Conservation (phyloP, 2,888 invertebrate species). For the Pristionchus arcanus region DNA sequence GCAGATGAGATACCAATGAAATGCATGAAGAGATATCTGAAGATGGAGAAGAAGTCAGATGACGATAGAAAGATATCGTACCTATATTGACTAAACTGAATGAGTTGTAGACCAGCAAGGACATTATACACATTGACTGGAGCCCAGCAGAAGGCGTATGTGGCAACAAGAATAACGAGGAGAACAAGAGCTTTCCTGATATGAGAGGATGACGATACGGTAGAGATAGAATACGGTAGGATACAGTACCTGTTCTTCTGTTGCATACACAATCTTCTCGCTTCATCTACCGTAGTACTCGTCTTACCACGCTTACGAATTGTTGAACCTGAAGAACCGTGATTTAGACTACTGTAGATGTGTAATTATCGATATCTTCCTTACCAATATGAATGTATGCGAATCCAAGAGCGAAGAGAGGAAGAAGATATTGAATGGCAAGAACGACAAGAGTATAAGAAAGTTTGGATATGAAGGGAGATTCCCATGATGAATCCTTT, state of each 20-base stretch:
- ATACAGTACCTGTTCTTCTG: constrained; percentile 61
- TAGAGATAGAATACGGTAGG: constrained; percentile 12
- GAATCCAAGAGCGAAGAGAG: constrained; percentile 72
- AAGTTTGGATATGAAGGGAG: background rate
- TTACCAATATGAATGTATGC: constrained; percentile 74
- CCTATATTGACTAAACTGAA: constrained; percentile 76
- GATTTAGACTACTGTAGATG: background rate
- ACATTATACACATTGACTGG: constrained; percentile 90
- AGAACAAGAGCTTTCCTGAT: constrained; percentile 87
- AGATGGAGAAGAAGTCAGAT: constrained; percentile 26
- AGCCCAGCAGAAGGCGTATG: constrained; percentile 92
- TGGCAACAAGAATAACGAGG: constrained; percentile 89
- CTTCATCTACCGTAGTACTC: constrained; percentile 62
- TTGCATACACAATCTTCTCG: constrained; percentile 66
- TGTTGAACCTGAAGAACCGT: constrained; percentile 67
- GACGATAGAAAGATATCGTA: constrained; percentile 56
- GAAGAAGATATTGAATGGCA: constrained; percentile 70
- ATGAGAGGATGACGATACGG: background rate
- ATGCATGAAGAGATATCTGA: constrained; percentile 83
- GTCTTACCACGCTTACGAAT: constrained; percentile 69
- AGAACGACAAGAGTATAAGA: constrained; percentile 54
- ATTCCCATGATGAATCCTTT: constrained; percentile 24
- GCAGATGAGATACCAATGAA: constrained; percentile 91
- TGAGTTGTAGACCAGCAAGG: constrained; percentile 72
- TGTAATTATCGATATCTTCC: background rate